Conservation (phyloP, 1,140 invertebrate species). For the Drosophila tani region DNA sequence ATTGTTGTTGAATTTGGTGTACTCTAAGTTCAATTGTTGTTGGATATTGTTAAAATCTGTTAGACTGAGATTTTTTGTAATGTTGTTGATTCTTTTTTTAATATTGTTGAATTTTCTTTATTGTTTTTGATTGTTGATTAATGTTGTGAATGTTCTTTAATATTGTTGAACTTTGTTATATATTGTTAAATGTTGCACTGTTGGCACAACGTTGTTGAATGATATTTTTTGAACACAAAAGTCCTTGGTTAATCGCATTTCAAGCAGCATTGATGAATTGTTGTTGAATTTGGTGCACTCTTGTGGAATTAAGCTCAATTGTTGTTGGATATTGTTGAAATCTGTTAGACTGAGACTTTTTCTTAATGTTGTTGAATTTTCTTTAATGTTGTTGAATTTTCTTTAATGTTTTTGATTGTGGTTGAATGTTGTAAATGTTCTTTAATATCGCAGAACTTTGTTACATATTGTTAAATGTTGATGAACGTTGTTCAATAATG, state of each 20-base stretch:
- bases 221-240: too few relatives aligned
- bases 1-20: too few relatives aligned
- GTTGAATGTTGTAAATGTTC: background rate
- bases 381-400: background rate
- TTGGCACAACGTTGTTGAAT: background rate
- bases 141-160: background rate
- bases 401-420: background rate
- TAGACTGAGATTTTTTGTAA: too few relatives aligned
- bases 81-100: background rate
- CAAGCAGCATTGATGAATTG: background rate
- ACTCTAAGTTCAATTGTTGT: background rate
- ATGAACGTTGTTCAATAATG: background rate
- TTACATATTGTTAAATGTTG: background rate
- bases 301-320: too few relatives aligned
- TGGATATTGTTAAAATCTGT: background rate
- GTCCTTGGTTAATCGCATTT: too few relatives aligned
- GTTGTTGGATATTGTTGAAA: background rate
- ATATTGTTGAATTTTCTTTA: background rate
- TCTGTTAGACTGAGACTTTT: too few relatives aligned
- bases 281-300: too few relatives aligned
- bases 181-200: background rate
- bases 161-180: background rate
- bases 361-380: too few relatives aligned
- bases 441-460: background rate
- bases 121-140: background rate